Evolutionary conservation across 2,888 invertebrate species (phyloP), one percentile per base, ranked within the genome.

Genomic region (Dynastes tityus): DNA sequence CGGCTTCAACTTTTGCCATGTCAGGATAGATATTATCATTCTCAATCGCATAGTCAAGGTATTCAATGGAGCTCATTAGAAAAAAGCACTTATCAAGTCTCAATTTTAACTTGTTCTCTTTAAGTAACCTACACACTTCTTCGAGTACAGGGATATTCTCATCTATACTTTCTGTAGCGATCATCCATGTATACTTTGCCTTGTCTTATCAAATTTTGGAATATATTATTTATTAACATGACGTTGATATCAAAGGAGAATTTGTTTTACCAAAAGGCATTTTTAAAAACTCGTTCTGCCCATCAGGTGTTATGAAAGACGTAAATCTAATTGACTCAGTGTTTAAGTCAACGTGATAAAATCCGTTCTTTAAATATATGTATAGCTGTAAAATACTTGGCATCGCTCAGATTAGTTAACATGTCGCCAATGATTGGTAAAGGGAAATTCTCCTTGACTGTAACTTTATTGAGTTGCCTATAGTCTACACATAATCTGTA

Each of bases 231-330:
- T 22, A 22, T 22, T 22, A 22, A 22, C 22, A 22, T 22, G 22
- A 22, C 22, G 22, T 22, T 22, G 22, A 22, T 22, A 22, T 22
- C 22, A 22, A 22, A 22, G 22, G 22, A 22, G 22, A 22, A 22
- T 22, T 84, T n/a, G 65, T 75, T 11, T 84, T 70, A 2, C 85
- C 84, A 76, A 85, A 85, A 0, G 85, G 84, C 22, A 85, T 83
- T 32, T 78, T 80, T 6, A 79, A 2, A 63, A 79, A 84, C 78
- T 84, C 84, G 58, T 77, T 84, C 68, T 84, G 84, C 1, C 84
- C 84, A n/a, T 6, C 13, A 29, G 76, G 65, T 40, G 73, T 71
- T 3, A 79, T 68, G 27, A 78, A 67, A 5, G 78, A 27, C 1
- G 78, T 76, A 49, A 68, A 78, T 45, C 76, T 76, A 22, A 2